A percentile compares a stretch with the other conserved stretches of the same genome.
phyloP scores from a whole-genome alignment of 1,140 invertebrate species.

The Drosophila murphyi region DNA sequence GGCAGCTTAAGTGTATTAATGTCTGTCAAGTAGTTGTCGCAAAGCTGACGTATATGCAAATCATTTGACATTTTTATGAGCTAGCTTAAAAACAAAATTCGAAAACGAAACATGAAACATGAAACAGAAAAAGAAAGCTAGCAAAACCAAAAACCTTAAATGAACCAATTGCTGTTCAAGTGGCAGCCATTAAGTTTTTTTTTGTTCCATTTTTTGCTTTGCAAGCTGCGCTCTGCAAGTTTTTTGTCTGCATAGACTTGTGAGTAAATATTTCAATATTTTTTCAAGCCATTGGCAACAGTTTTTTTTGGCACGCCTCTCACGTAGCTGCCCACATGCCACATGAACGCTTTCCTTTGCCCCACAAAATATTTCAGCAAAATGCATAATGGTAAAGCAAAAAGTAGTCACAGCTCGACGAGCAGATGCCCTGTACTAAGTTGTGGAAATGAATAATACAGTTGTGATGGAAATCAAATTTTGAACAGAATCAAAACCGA shows the following conservation, averaged over 20 bases:
- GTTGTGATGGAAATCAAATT: no score
- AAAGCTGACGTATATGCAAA: conserved; percentile 78
- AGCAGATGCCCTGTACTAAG: background rate
- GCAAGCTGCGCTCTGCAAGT: conserved; percentile 5
- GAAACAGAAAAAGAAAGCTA: conserved; percentile 23
- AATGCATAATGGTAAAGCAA: conserved; percentile 66
- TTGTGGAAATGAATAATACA: background rate
- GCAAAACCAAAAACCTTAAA: background rate
- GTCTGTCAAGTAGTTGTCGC: conserved; percentile 81
- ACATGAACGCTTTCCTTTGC: conserved; percentile 48
- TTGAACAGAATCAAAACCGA: no score
- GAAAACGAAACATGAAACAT: background rate
- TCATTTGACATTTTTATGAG: conserved; percentile 82
- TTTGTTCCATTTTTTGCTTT: no score
- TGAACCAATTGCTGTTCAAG: conserved; percentile 2
- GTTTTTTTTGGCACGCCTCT: conserved; percentile 64
- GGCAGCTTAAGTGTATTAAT: conserved; percentile 81
- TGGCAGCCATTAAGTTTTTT: conserved; percentile 6
- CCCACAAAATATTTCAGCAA: conserved; percentile 48
- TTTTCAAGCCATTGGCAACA: conserved; percentile 52
- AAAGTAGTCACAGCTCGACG: background rate
- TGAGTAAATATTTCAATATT: conserved; percentile 70
- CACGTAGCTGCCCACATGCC: conserved; percentile 70
- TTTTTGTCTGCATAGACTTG: background rate
- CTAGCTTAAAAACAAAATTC: conserved; percentile 35